These are phyloP conservation scores for Flexamia atlantica DNA, from an alignment of 2,888 invertebrate genomes.

Conservation along the genomic window DNA sequence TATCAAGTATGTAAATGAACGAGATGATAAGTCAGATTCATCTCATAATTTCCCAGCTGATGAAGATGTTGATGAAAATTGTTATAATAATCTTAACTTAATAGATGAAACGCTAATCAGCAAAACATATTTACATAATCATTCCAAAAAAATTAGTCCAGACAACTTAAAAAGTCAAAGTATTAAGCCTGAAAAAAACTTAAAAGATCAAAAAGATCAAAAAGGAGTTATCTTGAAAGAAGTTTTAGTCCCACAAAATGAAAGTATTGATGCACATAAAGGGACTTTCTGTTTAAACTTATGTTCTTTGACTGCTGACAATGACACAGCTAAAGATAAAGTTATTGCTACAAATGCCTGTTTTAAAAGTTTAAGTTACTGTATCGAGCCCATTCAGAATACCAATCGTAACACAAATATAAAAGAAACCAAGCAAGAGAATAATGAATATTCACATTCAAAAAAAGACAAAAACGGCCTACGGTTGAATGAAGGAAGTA, in stretches of 20 bases:
- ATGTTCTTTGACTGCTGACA: neutral
- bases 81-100: neutral
- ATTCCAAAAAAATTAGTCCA: neutral
- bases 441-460: neutral
- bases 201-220: neutral
- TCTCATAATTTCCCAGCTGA: neutral
- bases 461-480: neutral
- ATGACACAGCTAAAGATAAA: neutral
- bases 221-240: neutral
- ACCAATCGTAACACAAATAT: neutral
- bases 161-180: neutral
- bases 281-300: neutral
- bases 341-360: neutral
- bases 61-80: neutral
- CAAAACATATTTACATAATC: neutral
- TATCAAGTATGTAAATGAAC: neutral
- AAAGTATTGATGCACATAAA: neutral
- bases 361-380: conserved; percentile 10
- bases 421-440: neutral
- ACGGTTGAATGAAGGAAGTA: neutral
- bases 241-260: neutral
- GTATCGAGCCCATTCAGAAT: neutral
- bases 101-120: neutral
- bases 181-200: neutral
- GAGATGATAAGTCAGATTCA: neutral